Evolutionary conservation across 2,888 invertebrate genomes (phyloP), one percentile per base, ranked within the genome.

Genomic region (Achlya flavicornis): DNA sequence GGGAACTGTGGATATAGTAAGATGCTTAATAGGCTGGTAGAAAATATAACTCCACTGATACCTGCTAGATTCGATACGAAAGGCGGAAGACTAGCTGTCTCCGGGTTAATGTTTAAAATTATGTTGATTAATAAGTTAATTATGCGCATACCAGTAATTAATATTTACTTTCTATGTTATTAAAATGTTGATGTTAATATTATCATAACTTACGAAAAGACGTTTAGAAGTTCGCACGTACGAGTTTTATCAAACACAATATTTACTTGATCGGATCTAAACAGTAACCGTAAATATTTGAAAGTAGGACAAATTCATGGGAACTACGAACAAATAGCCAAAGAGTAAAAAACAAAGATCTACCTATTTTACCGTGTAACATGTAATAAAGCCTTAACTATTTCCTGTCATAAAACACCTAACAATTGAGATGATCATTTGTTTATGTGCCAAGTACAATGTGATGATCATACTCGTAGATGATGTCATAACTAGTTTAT

Each of bases 401-500:
- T 58, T 65, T 67, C 68, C 70, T 65, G 62, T 61, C 58, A 48
- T 63, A 57, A 62, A 65, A 66, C 41, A 63, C 38, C 43, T 63
- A 32, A 58, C 58, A 65, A 58, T 63, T 65, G 53, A 57, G 48
- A 48, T 38, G 58, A 16, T 53, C 58, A 57, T 53, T 53, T 26
- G 60, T 60, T 60, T 43, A 58, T 46, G 41, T 57, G 48, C 59
- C 63, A 65, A 68, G 66, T 66, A 66, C 57, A 35, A 53, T 33
- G 61, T 57, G 53, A 19, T 53, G 53, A 53, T 65, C 63, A 61
- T 68, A 65, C 63, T n/a, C n/a, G n/a, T n/a, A n/a, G 70, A 72
- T 80, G 81, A 80, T 74, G 74, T 80, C 82, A 80, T 66, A 61
- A 38, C 57, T 73, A 66, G 69, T 70, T 68, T 71, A 58, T 69